Evolutionary conservation across 2,888 invertebrate species (phyloP), one percentile per base, ranked within the genome.

Genomic region (Chromoteleia sp.): DNA sequence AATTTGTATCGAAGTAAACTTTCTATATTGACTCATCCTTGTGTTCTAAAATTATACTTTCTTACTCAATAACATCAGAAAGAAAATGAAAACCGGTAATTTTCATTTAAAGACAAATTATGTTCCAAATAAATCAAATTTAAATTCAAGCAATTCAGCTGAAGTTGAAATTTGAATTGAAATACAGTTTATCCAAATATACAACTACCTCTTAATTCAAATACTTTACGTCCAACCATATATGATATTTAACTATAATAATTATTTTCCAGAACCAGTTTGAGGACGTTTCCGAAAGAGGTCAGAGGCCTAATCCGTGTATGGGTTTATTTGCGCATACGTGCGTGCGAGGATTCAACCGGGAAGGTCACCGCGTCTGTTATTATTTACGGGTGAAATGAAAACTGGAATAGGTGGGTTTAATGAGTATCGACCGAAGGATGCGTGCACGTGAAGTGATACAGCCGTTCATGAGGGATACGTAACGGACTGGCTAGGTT

Each of bases 321-420:
- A n/a, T n/a, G n/a, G n/a, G n/a, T 17, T 17, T 43, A 21, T 1
- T 33, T 4, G 33, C 7, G 10, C 33, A 8, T 33, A 1, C 1
- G 8, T 33, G 33, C 33, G 29, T 29, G 45, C 21, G 21, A 10
- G 45, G 1, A 8, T 21, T 17, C 17, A 29, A 50, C 29, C 50
- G 21, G 12, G 21, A 39, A 58, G 39, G 58, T 58, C 39, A 58
- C 14, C 21, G 39, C 21, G 33, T 39, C 58, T 19, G 58, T 54
- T 36, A 25, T 59, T 59, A 43, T 59, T 59, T 59, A 19, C 43
- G 29, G 19, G 19, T 12, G 14, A 58, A 15, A 21, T 58, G 36
- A 39, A 39, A 58, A 39, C 39, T 21, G 58, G 58, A 43, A 43
- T 59, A 43, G 43, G 43, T 14, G 17, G 33, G 1, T 59, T 59